phyloP scores from a whole-genome alignment of 1,140 invertebrate species.

The Caerostris darwini region DNA sequence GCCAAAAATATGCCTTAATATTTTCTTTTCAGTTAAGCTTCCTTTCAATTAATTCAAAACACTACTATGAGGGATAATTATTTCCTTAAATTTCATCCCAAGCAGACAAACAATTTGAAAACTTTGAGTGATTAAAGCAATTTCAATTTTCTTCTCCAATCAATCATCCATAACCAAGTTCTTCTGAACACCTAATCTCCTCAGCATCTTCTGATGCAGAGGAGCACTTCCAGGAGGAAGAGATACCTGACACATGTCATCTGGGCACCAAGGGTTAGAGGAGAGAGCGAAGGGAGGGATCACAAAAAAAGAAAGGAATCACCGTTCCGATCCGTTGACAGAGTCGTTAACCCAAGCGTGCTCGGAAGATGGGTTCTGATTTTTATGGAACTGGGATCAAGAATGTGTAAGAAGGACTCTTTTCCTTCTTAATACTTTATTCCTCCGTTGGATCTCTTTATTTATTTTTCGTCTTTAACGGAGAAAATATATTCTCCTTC shows the following conservation, averaged over 20 bases:
- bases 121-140: too few species aligned
- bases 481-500: neutral
- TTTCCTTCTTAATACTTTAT: neutral
- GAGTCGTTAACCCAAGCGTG: conserved; percentile 62
- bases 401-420: neutral
- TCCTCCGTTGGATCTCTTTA: neutral
- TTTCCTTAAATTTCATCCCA: too few species aligned
- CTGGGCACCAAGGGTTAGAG: neutral
- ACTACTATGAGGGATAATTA: too few species aligned
- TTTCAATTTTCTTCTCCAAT: neutral
- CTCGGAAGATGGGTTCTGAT: conserved; percentile 56
- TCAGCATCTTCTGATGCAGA: neutral
- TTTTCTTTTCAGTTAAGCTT: too few species aligned
- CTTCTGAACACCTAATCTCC: neutral
- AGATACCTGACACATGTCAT: conserved; percentile 58
- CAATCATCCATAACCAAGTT: neutral
- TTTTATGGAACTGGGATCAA: conserved; percentile 55
- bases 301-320: neutral
- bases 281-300: neutral
- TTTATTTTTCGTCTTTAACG: neutral
- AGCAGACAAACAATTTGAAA: too few species aligned
- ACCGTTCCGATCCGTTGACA: conserved; percentile 43
- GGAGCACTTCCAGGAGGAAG: neutral
- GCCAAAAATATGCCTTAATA: too few species aligned
- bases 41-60: too few species aligned